These are phyloP conservation scores for Crambe crambe DNA, from an alignment of 37 sponge, comb jelly and placozoan species.

Conservation along the genomic window DNA sequence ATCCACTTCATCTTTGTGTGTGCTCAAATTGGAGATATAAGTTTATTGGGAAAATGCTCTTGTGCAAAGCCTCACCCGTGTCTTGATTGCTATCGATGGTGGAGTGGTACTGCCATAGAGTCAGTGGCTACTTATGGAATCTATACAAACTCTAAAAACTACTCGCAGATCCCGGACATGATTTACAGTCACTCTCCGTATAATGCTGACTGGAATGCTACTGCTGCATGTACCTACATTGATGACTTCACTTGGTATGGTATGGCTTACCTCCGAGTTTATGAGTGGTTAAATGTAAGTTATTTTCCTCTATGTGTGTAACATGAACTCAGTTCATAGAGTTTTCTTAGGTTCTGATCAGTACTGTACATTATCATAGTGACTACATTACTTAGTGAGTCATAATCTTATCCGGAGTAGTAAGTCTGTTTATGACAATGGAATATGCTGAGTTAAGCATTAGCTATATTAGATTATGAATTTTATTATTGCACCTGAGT, in stretches of 20 bases:
- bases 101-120: slow-evolving; percentile 46
- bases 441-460: too few species aligned
- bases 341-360: too few species aligned
- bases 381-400: too few species aligned
- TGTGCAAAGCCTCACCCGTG: slow-evolving; percentile 11
- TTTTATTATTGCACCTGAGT: too few species aligned
- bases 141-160: slow-evolving; percentile 12
- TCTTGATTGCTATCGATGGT: slow-evolving; percentile 55
- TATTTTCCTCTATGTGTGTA: too few species aligned
- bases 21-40: slow-evolving; percentile 43
- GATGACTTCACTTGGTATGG: slow-evolving; percentile 66
- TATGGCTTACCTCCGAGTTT: slow-evolving; percentile 55
- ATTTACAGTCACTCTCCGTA: slow-evolving; percentile 55
- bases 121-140: slow-evolving; percentile 48
- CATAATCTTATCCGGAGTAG: too few species aligned
- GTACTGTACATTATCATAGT: too few species aligned
- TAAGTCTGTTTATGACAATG: too few species aligned
- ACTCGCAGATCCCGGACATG: slow-evolving; percentile 1
- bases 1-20: slow-evolving; percentile 43
- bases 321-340: too few species aligned
- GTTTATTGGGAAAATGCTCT: neutral
- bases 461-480: too few species aligned
- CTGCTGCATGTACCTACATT: slow-evolving; percentile 13
- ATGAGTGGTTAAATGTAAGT: slow-evolving; percentile 62
- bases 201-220: slow-evolving; percentile 53